Conservation (phyloP, 2,888 invertebrate genomes). For the Drosophila emarginata region DNA sequence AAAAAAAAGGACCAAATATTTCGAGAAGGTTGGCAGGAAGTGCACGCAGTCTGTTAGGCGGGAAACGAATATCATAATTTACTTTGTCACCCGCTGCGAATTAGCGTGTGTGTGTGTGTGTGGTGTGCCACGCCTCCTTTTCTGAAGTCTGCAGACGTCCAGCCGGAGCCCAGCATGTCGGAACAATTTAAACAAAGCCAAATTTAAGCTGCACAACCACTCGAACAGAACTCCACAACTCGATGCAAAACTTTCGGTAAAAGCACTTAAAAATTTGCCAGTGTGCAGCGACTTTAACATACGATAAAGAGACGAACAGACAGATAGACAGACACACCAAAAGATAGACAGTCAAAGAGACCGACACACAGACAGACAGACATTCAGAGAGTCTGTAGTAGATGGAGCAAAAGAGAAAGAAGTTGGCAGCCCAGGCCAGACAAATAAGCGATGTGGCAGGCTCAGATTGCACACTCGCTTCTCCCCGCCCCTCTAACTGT, state of each 20-base stretch:
- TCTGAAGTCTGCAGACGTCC: slow-evolving; percentile 21
- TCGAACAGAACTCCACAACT: slow-evolving; percentile 47
- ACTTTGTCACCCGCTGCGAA: slow-evolving; percentile 78
- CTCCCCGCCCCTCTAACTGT: background rate
- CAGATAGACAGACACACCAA: background rate
- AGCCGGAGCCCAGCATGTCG: slow-evolving; percentile 49
- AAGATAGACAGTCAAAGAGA: background rate
- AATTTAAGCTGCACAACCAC: slow-evolving; percentile 56
- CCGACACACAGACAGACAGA: no score
- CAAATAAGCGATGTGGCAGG: slow-evolving; percentile 71
- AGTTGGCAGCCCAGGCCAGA: slow-evolving; percentile 53
- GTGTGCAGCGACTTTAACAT: slow-evolving; percentile 64
- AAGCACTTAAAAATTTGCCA: slow-evolving; percentile 68
- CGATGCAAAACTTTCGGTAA: slow-evolving; percentile 60
- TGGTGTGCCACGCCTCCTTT: slow-evolving; percentile 59
- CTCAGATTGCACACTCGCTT: slow-evolving; percentile 72
- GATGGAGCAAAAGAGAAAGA: slow-evolving; percentile 1
- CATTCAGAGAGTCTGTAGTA: background rate
- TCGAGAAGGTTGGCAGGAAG: slow-evolving; percentile 53
- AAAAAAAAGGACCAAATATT: slow-evolving; percentile 25
- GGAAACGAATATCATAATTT: slow-evolving; percentile 78
- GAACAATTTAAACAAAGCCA: slow-evolving; percentile 72
- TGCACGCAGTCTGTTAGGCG: slow-evolving; percentile 76
- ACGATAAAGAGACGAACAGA: slow-evolving; percentile 56
- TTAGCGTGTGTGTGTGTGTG: slow-evolving; percentile 57